A percentile compares a stretch with the other conserved stretches of the same genome.
Evolutionary conservation across 2,888 invertebrate species (phyloP).

Genomic region (Drosophila atripex): DNA sequence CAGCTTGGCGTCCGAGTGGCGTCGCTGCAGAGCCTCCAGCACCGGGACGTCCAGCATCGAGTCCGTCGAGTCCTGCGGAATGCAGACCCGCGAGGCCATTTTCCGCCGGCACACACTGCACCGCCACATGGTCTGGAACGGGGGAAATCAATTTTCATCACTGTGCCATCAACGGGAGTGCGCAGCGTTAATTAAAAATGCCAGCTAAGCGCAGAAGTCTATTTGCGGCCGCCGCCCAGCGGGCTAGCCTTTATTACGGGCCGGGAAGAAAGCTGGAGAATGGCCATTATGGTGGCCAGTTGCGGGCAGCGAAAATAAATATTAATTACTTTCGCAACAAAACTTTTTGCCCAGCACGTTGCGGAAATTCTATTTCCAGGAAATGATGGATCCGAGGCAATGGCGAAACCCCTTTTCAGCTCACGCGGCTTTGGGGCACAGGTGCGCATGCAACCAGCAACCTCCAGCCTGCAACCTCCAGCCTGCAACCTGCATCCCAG

Average conservation of each 20-base stretch:
- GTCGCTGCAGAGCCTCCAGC: slow-evolving; percentile 90
- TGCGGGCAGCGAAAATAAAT: slow-evolving; percentile 61
- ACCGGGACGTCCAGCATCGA: slow-evolving; percentile 92
- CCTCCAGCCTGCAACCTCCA: slow-evolving; percentile 6
- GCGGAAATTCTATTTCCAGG: slow-evolving; percentile 27
- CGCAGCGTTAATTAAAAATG: slow-evolving; percentile 57
- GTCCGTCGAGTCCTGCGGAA: slow-evolving; percentile 93
- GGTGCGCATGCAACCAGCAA: slow-evolving; percentile 10
- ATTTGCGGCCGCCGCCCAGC: slow-evolving; percentile 49
- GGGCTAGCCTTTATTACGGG: slow-evolving; percentile 55
- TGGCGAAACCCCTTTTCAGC: neutral
- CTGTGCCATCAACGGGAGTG: slow-evolving; percentile 31
- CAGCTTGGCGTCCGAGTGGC: slow-evolving; percentile 91
- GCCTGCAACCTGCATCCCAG: slow-evolving; percentile 7
- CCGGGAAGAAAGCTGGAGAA: slow-evolving; percentile 34
- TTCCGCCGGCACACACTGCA: slow-evolving; percentile 95
- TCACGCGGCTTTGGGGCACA: slow-evolving; percentile 6
- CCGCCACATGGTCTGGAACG: slow-evolving; percentile 89
- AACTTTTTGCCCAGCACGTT: slow-evolving; percentile 39
- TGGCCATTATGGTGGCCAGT: slow-evolving; percentile 32
- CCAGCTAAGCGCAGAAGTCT: slow-evolving; percentile 43
- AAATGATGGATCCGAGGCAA: neutral
- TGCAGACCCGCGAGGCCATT: slow-evolving; percentile 90
- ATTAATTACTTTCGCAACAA: slow-evolving; percentile 74
- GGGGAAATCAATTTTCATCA: slow-evolving; percentile 48